Evolutionary conservation across 2,113 vertebrate genomes (phyloP).

Genomic region (Pluvianellus socialis): DNA sequence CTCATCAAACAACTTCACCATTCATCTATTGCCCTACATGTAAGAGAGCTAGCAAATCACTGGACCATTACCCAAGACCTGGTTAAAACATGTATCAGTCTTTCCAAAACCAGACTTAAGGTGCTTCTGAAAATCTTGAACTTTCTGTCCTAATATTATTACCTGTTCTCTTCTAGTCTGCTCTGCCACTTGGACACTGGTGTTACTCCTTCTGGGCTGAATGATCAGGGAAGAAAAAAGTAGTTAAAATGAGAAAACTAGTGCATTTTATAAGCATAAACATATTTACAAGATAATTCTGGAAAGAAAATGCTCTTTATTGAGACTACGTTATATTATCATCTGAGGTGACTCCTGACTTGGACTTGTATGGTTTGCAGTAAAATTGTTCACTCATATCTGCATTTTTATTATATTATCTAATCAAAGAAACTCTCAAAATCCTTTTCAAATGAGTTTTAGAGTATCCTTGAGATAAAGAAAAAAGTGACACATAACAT

Average conservation of each 20-base stretch:
- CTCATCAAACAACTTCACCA: too few species aligned
- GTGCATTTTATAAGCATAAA: neutral
- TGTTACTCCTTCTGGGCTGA: constrained; percentile 23
- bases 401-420: neutral
- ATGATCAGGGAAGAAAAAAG: neutral
- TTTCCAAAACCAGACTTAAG: neutral
- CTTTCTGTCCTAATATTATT: constrained; percentile 7
- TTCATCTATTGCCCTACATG: too few species aligned
- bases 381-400: neutral
- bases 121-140: neutral
- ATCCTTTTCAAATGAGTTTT: neutral
- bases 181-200: constrained; percentile 71
- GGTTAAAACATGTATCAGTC: neutral
- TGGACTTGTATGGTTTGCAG: neutral
- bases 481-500: neutral
- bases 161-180: constrained; percentile 76
- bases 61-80: neutral
- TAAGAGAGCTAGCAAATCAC: neutral
- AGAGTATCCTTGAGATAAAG: neutral
- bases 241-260: neutral
- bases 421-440: neutral
- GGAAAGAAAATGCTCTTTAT: neutral
- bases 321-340: neutral
- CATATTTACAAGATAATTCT: neutral
- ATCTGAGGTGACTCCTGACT: neutral